These are phyloP conservation scores for Callimorpha dominula DNA, from an alignment of 2,888 invertebrate species.

Conservation along the genomic window DNA sequence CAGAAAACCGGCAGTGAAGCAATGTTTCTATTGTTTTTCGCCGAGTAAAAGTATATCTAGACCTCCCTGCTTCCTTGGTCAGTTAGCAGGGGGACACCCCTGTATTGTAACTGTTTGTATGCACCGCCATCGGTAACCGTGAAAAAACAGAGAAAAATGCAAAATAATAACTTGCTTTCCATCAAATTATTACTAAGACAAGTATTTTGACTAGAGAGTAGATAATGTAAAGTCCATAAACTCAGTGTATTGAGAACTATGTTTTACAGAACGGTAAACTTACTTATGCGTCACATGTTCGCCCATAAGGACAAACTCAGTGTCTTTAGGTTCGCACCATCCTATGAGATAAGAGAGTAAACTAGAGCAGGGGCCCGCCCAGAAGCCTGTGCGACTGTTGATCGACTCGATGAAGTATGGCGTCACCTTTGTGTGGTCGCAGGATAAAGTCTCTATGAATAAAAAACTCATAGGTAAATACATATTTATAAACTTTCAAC, in stretches of 20 bases:
- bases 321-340: conserved; percentile 93
- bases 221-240: too few relatives aligned
- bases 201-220: too few relatives aligned
- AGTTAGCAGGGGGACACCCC: too few relatives aligned
- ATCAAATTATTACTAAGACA: too few relatives aligned
- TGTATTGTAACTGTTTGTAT: too few relatives aligned
- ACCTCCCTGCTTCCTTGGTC: too few relatives aligned
- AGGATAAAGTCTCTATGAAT: conserved; percentile 92
- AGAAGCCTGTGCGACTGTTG: conserved; percentile 92
- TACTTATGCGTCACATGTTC: conserved; percentile 93
- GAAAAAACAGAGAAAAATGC: too few relatives aligned
- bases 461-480: background rate
- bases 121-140: too few relatives aligned
- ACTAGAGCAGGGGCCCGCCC: conserved; percentile 94
- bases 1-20: too few relatives aligned
- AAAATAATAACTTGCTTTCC: too few relatives aligned
- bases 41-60: too few relatives aligned
- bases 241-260: background rate
- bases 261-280: conserved; percentile 61
- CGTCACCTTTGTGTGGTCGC: conserved; percentile 96
- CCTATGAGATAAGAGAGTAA: conserved; percentile 94
- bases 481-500: background rate
- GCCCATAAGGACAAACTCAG: conserved; percentile 94
- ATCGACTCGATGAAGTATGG: conserved; percentile 97
- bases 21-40: too few relatives aligned